phyloP scores from a whole-genome alignment of 2,113 vertebrate species.

The Lipotes vexillifer region DNA sequence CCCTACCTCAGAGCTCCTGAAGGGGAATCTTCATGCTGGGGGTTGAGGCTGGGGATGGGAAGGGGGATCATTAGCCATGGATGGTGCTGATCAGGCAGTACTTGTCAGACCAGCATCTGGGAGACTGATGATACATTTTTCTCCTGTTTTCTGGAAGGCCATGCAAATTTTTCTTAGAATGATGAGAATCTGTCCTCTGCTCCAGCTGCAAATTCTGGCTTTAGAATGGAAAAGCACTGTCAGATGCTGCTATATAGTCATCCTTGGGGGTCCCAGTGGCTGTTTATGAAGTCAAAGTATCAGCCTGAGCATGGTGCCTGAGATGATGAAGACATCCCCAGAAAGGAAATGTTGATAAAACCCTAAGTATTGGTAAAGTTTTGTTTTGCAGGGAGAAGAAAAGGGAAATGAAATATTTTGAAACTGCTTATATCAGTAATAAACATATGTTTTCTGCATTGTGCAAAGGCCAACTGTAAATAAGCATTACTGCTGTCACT shows the following conservation, averaged over 20 bases:
- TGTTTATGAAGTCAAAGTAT: not conserved
- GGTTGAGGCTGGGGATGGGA: not conserved
- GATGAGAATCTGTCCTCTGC: not conserved
- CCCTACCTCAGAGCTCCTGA: not conserved
- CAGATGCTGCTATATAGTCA: not conserved
- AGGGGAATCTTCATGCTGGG: not conserved
- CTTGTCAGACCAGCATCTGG: not conserved
- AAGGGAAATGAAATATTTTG: constrained; percentile 39
- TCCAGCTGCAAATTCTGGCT: not conserved
- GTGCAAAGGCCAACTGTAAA: constrained; percentile 44
- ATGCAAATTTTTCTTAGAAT: not conserved
- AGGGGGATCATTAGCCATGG: too few species aligned
- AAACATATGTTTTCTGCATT: constrained; percentile 1
- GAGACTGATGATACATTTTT: not conserved
- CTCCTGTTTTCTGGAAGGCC: not conserved
- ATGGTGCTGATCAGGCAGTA: not conserved
- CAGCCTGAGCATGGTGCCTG: not conserved
- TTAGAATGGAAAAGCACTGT: not conserved
- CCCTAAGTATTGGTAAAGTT: constrained; percentile 13
- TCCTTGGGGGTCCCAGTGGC: constrained; percentile 1
- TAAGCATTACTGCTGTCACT: constrained; percentile 44
- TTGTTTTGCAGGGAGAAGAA: constrained; percentile 40
- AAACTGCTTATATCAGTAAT: constrained; percentile 38
- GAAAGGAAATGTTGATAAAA: constrained; percentile 38
- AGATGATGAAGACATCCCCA: constrained; percentile 2